Evolutionary conservation across 2,888 invertebrate species (phyloP).

Genomic region (Platypus cylindrus): DNA sequence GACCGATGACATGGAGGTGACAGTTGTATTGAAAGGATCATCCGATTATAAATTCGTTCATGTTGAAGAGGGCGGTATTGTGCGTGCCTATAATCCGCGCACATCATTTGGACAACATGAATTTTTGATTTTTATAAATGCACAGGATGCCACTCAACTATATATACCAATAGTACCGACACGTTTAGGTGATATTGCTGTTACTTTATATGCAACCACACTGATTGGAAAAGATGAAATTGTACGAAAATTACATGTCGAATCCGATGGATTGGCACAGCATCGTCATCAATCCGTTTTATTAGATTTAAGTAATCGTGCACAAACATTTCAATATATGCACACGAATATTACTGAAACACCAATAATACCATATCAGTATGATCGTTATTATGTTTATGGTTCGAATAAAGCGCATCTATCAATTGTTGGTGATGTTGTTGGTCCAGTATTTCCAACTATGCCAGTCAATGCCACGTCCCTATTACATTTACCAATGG

Average conservation of each 20-base stretch:
- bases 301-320: conserved; percentile 82
- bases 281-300: conserved; percentile 85
- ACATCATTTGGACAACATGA: conserved; percentile 81
- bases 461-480: conserved; percentile 86
- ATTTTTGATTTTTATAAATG: conserved; percentile 25
- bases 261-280: conserved; percentile 85
- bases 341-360: conserved; percentile 92
- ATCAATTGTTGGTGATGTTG: conserved; percentile 82
- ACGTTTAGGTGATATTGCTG: conserved; percentile 58
- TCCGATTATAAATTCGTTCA: conserved; percentile 84
- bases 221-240: conserved; percentile 61
- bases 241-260: conserved; percentile 53
- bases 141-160: conserved; percentile 70
- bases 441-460: conserved; percentile 84
- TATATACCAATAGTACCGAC: conserved; percentile 84
- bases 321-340: conserved; percentile 87
- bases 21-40: conserved; percentile 75
- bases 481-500: conserved; percentile 70
- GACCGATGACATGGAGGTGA: conserved; percentile 69
- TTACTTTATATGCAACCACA: conserved; percentile 65
- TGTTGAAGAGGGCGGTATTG: conserved; percentile 77
- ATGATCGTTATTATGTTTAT: conserved; percentile 83
- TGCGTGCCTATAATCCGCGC: conserved; percentile 77
- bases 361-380: conserved; percentile 83
- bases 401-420: conserved; percentile 79